Evolutionary conservation across 2,888 invertebrate species (phyloP).

Genomic region (Conus canariensis): DNA sequence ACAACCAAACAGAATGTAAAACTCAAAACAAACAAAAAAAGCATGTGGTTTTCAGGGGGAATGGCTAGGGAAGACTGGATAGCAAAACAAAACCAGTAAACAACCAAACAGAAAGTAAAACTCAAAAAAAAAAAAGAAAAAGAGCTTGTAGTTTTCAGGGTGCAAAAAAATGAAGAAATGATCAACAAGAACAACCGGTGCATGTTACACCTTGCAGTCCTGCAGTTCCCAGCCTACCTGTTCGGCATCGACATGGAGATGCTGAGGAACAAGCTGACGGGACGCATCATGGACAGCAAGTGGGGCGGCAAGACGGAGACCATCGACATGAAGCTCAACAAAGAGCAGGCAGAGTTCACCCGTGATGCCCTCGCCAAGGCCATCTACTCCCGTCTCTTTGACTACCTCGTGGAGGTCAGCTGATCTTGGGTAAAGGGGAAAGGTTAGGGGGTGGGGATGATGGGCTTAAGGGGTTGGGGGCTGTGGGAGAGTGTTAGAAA

Average conservation of each 20-base stretch:
- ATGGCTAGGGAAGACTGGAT: too few species aligned
- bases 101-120: too few species aligned
- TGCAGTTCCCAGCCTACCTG: conserved; percentile 84
- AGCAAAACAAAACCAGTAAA: too few species aligned
- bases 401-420: conserved; percentile 82
- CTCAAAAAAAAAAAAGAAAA: too few species aligned
- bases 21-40: too few species aligned
- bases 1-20: too few species aligned
- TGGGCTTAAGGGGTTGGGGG: neutral
- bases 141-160: too few species aligned
- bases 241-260: conserved; percentile 82
- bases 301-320: conserved; percentile 85
- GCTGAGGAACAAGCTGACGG: conserved; percentile 83
- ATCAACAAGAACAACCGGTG: neutral
- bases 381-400: conserved; percentile 84
- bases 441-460: neutral
- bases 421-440: neutral
- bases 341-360: conserved; percentile 84
- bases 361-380: conserved; percentile 85
- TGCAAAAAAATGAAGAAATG: too few species aligned
- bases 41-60: too few species aligned
- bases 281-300: conserved; percentile 84
- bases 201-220: conserved; percentile 77
- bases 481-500: too few species aligned
- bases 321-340: conserved; percentile 84